Evolutionary conservation across 2,888 invertebrate genomes (phyloP), one percentile per base, ranked within the genome.

Genomic region (Drosophila mercatorum): DNA sequence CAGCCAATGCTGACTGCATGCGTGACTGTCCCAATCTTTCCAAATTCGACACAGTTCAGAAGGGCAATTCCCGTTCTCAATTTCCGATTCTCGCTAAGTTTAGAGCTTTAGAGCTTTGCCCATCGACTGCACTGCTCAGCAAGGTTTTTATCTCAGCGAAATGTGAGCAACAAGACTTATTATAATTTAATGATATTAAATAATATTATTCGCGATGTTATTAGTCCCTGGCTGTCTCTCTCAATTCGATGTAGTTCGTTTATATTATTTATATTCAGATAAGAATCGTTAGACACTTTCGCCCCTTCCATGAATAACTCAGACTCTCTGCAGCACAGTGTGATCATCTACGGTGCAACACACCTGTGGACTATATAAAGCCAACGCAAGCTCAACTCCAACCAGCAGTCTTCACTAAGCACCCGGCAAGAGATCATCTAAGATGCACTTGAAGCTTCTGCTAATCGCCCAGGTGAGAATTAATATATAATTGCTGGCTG

Each of bases 381-480:
- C 47, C 41, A 14, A 43, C 11, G 34, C 58, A 44, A 34, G 22
- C 51, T 53, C 22, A 52, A 52, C 56, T 51, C 41, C 28, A 36
- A 26, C 43, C 71, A 67, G 38, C 72, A 84, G 81, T 81, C 57
- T n/a, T 51, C 40, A 17, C 6, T 28, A 8, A 47, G 53, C 57
- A 52, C 34, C 74, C 52, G 68, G 47, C 46, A 47, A 34, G 40
- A 67, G 31, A 70, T 61, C 34, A 41, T 22, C 11, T 40, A 57
- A 65, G 56, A 87, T 87, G 88, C 49, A 57, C 26, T 58, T 68
- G 3, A 84, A 87, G 56, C 44, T 79, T 5, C 49, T 87, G 52
- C 38, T 87, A 17, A 61, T 87, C 6, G 67, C 76, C 52, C 84
- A 87, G 70, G 84, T 84, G 34, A 69, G 72, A 26, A 12, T 40